A percentile compares a stretch with the other conserved stretches of the same genome.
Evolutionary conservation across 2,113 vertebrate genomes (phyloP).

Genomic region (Cyanoramphus novaezelandiae): DNA sequence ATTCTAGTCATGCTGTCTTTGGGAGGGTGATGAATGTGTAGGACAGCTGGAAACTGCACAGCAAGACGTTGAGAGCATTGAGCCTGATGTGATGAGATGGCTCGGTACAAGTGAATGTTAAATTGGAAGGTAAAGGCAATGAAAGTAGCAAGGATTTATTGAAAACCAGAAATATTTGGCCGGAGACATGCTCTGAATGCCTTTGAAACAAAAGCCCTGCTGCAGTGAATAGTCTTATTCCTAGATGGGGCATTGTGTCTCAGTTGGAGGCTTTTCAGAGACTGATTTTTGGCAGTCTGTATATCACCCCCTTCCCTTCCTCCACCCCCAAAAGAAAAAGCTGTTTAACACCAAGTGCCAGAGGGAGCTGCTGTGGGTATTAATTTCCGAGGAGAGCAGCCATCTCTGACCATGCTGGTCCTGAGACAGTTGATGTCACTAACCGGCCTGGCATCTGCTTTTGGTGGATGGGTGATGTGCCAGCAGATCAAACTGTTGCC

Average conservation of each 20-base stretch:
- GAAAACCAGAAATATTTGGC: not conserved
- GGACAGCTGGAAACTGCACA: not conserved
- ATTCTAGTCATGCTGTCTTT: not conserved
- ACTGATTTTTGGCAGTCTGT: not conserved
- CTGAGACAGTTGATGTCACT: not conserved
- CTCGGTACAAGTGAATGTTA: rapidly evolving
- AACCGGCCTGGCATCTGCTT: not conserved
- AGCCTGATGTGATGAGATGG: not conserved
- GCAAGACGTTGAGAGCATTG: not conserved
- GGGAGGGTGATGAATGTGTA: not conserved
- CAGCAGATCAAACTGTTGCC: rapidly evolving
- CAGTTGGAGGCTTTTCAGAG: not conserved
- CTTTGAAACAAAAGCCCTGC: not conserved
- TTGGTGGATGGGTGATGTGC: rapidly evolving
- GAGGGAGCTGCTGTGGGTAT: not conserved
- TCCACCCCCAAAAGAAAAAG: not conserved
- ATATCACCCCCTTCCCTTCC: not conserved
- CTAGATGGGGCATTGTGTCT: not conserved
- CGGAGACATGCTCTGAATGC: not conserved
- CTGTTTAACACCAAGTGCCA: not conserved
- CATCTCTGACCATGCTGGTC: rapidly evolving
- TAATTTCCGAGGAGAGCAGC: rapidly evolving
- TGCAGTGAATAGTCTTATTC: not conserved
- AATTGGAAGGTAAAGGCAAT: not conserved
- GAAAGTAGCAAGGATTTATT: not conserved